Base-by-base conservation (phyloP, 1,140 invertebrate genomes). In the Temnothorax curvispinosus region DNA sequence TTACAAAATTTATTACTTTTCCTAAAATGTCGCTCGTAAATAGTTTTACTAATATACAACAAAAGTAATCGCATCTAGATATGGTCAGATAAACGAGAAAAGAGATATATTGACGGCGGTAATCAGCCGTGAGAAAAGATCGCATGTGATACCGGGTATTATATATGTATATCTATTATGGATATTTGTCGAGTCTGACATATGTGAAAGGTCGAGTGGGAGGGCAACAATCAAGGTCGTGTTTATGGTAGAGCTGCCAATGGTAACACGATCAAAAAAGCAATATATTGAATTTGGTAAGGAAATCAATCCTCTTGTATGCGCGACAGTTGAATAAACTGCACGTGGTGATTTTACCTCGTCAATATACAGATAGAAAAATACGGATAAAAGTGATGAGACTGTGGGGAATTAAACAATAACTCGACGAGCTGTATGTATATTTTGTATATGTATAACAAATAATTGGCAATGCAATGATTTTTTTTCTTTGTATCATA, bases 401-500 rank as follows among this genome's bases (percentile, higher is more conserved):
- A 47, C 6, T 9, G 38, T n/a, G 27, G 7, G 18, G 18, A 18
- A 27, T 27, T 27, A 47, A 78, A 8, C 8, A 27, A 52, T 52
- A 62, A 38, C 35, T 21, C 5, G 15, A 5, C 18, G 6, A 64
- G 15, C 18, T 64, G 1, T 65, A 21, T 4, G 9, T 54, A 15
- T 69, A 13, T 47, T 13, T 6, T 56, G 11, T 47, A 69, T 47
- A n/a, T 56, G 11, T 47, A 69, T 47, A n/a, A 2, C 0, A 15
- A 50, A 77, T 13, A 65, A 78, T 32, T 62, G 41, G 18, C 18
- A 54, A 47, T 21, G 0, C 44, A 3, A 35, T n/a, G 18, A 21
- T 62, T 80, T 18, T 38, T 78, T 60, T 60, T 56, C 54, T 56
- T 56, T 60, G 38, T 54, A 54, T 67, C 54, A 41, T 11, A 3